Percentiles rank a stretch among this genome's conserved stretches.
phyloP scores from a whole-genome alignment of 2,888 invertebrate genomes.

The Drosophila nigricruria region DNA sequence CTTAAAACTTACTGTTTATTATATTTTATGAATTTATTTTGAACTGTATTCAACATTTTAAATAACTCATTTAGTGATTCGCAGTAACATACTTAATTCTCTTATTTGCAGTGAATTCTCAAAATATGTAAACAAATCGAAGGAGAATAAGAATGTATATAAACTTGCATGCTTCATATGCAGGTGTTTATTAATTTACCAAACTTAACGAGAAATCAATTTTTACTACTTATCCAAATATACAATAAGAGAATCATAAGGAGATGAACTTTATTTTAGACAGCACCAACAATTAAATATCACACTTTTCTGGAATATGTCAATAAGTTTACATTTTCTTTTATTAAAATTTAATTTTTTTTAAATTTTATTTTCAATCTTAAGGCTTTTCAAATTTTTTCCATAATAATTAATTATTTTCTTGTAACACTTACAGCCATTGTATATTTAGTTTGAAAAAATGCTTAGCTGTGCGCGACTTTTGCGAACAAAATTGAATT shows the following conservation, averaged over 20 bases:
- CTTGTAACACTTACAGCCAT: slow-evolving; percentile 81
- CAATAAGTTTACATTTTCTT: background rate
- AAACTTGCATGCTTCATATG: too few relatives aligned
- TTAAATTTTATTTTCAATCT: background rate
- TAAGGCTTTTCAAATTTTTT: background rate
- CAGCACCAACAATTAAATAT: background rate
- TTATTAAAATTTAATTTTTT: background rate
- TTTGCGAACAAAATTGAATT: slow-evolving; percentile 77
- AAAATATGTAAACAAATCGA: too few relatives aligned
- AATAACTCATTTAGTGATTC: too few relatives aligned
- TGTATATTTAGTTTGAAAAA: slow-evolving; percentile 46
- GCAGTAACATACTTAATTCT: too few relatives aligned
- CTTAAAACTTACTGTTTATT: too few relatives aligned
- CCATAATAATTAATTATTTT: background rate
- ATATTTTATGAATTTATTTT: too few relatives aligned
- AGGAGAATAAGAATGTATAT: too few relatives aligned
- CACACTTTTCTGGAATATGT: background rate
- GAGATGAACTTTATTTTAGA: background rate
- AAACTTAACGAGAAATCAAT: background rate
- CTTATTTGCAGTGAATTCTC: too few relatives aligned
- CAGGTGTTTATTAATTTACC: too few relatives aligned
- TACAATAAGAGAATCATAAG: too few relatives aligned
- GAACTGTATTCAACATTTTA: too few relatives aligned
- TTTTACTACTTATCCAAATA: background rate
- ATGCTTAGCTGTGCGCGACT: slow-evolving; percentile 66